phyloP scores from a whole-genome alignment of 2,888 invertebrate species.

The Lepeophtheirus nordmannii region DNA sequence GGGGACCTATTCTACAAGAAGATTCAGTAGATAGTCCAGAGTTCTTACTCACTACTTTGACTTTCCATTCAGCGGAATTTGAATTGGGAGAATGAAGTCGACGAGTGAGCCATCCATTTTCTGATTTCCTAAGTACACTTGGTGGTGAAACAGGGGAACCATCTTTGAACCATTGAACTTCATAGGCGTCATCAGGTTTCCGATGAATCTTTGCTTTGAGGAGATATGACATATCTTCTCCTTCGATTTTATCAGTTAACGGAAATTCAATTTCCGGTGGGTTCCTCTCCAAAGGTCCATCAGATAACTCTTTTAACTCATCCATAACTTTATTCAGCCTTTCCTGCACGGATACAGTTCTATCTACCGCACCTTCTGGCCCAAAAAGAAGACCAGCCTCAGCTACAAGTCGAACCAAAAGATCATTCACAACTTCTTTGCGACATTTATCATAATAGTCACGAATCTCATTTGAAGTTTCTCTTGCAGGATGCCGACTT shows the following conservation, averaged over 20 bases:
- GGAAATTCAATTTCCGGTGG: background rate
- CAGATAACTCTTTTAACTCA: background rate
- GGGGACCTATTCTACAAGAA: background rate
- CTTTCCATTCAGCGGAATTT: background rate
- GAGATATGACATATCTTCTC: constrained; percentile 4
- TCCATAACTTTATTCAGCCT: background rate
- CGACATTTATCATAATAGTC: background rate
- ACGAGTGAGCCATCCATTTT: background rate
- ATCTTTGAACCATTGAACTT: constrained; percentile 1
- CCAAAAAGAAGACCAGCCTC: background rate
- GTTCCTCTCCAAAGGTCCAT: background rate
- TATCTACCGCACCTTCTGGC: background rate
- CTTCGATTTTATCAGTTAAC: background rate
- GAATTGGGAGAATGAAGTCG: background rate
- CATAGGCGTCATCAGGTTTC: background rate
- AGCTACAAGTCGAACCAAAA: background rate
- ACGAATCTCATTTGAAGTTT: background rate
- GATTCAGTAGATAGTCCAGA: background rate
- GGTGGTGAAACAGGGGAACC: background rate
- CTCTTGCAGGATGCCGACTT: background rate
- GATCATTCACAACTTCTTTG: background rate
- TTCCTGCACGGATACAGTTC: background rate
- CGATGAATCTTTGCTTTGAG: background rate
- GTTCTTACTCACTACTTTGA: background rate
- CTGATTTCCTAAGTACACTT: background rate